Evolutionary conservation across 2,797 vertebrate species (phyloP).

Genomic region (Hoplostethus atlanticus): DNA sequence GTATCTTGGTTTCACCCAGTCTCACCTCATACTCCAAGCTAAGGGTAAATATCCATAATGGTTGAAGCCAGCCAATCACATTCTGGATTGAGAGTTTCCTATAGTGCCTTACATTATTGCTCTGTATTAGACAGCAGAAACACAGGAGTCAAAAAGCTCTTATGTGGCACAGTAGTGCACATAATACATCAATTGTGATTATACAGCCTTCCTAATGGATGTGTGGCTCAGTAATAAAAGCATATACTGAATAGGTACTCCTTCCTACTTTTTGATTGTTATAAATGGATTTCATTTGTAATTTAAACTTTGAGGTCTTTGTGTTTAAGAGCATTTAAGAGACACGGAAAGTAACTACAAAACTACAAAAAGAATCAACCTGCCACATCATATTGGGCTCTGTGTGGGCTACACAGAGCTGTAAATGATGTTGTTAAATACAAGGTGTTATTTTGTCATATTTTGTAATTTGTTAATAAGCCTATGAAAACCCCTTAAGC

Average conservation of each 20-base stretch:
- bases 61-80: background rate
- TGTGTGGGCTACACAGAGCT: background rate
- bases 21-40: conserved; percentile 52
- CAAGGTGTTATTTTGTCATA: background rate
- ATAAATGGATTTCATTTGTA: background rate
- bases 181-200: background rate
- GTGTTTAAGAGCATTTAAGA: conserved; percentile 11
- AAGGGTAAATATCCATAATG: background rate
- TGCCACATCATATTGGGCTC: background rate
- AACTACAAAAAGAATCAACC: conserved; percentile 14
- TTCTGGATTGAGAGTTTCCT: background rate
- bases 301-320: conserved; percentile 13
- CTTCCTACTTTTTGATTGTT: too few species aligned
- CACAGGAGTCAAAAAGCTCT: background rate
- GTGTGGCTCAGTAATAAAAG: background rate
- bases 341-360: conserved; percentile 8
- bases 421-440: conserved; percentile 3
- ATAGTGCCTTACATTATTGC: background rate
- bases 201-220: background rate
- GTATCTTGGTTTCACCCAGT: conserved; percentile 18
- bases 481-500: background rate
- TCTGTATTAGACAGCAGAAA: background rate
- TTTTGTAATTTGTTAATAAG: background rate
- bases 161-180: background rate
- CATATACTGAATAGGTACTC: too few species aligned